Evolutionary conservation across 2,797 vertebrate species (phyloP).

Genomic region (Cheirogaleus major): DNA sequence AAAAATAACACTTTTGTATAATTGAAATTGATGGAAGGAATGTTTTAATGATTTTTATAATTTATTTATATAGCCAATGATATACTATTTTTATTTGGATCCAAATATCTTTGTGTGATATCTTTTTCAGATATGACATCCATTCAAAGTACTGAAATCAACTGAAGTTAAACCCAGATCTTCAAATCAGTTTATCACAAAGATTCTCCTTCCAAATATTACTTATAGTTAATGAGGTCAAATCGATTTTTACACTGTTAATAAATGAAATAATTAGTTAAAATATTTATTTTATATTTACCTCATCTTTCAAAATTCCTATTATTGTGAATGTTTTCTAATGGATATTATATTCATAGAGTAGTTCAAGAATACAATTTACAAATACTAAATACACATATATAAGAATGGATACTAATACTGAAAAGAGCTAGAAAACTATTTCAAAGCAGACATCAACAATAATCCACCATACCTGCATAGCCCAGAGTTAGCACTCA

Average conservation of each 20-base stretch:
- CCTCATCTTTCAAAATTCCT: background rate
- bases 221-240: background rate
- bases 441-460: background rate
- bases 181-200: background rate
- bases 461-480: background rate
- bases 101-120: background rate
- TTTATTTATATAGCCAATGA: background rate
- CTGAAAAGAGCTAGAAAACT: slow-evolving; percentile 5
- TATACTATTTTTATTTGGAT: background rate
- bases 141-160: slow-evolving; percentile 22
- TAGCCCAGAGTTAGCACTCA: background rate
- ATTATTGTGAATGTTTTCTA: background rate
- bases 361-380: background rate
- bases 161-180: background rate
- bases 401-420: background rate
- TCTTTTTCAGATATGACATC: background rate
- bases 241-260: background rate
- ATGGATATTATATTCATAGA: background rate
- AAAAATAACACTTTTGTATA: slow-evolving; percentile 3
- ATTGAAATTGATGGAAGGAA: background rate
- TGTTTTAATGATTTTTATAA: background rate
- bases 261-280: slow-evolving; percentile 8
- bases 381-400: background rate
- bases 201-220: background rate
- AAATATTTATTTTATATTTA: slow-evolving; percentile 17